These are phyloP conservation scores for Lasioglossum figueresi DNA, from an alignment of 2,888 invertebrate species.

Conservation along the genomic window DNA sequence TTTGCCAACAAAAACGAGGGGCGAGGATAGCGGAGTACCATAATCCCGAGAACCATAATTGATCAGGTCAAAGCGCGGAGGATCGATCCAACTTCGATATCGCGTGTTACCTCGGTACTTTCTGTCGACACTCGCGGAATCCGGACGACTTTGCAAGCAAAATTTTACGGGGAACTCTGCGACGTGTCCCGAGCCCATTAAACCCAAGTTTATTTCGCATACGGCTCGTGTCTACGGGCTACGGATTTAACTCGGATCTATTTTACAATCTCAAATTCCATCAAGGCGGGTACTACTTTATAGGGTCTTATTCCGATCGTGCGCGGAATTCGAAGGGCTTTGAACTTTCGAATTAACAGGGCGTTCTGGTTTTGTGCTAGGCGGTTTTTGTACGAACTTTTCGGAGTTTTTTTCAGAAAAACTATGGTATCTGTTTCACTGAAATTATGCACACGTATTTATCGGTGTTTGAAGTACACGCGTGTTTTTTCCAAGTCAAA, in stretches of 20 bases:
- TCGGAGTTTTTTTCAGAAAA: neutral
- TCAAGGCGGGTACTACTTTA: slow-evolving; percentile 15
- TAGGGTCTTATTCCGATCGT: neutral
- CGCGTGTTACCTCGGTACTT: slow-evolving; percentile 69
- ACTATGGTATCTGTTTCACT: neutral
- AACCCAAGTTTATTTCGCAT: slow-evolving; percentile 15
- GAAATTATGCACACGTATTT: neutral
- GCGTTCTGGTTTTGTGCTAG: neutral
- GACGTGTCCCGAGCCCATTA: slow-evolving; percentile 27
- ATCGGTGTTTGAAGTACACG: neutral
- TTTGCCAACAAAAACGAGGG: slow-evolving; percentile 39
- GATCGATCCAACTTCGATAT: slow-evolving; percentile 78
- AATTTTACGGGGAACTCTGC: slow-evolving; percentile 62
- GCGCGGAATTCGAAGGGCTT: neutral
- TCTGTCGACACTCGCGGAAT: slow-evolving; percentile 7
- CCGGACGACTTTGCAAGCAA: slow-evolving; percentile 61
- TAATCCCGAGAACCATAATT: slow-evolving; percentile 74
- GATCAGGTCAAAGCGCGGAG: slow-evolving; percentile 77
- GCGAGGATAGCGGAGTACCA: slow-evolving; percentile 50
- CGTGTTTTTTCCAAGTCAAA: too few relatives aligned
- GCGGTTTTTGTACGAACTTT: accelerated
- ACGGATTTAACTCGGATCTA: slow-evolving; percentile 2
- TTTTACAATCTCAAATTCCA: slow-evolving; percentile 17
- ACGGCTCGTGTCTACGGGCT: neutral
- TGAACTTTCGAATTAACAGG: neutral